Conservation (phyloP, 2,113 vertebrate genomes). For the Lagopus leucura region DNA sequence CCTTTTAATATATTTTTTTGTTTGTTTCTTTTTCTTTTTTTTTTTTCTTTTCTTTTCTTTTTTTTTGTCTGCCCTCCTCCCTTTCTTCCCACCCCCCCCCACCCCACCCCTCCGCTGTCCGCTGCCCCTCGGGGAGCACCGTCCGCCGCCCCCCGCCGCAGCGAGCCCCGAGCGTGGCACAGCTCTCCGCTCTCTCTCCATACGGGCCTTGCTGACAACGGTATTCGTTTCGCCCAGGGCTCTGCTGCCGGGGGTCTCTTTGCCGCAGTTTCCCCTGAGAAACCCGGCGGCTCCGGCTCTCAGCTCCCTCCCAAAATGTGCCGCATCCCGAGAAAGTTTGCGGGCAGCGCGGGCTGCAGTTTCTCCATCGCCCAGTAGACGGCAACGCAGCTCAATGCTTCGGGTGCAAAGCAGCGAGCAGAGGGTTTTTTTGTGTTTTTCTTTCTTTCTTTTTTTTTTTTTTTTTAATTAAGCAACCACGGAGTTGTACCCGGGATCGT, state of each 20-base stretch:
- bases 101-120: no score
- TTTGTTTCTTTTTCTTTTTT: neutral
- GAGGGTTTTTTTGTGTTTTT: neutral
- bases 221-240: neutral
- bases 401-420: conserved; percentile 15
- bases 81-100: no score
- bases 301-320: neutral
- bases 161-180: neutral
- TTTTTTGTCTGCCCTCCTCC: neutral
- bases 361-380: conserved; percentile 86
- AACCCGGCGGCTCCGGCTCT: neutral
- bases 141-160: neutral
- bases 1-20: no score
- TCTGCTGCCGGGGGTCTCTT: neutral
- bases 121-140: no score
- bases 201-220: neutral
- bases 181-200: neutral
- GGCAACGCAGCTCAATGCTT: conserved; percentile 91
- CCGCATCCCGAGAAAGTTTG: neutral
- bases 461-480: conserved; percentile 31
- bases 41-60: neutral
- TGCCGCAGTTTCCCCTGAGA: neutral
- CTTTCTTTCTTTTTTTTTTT: neutral
- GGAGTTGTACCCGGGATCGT: neutral
- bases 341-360: conserved; percentile 66